phyloP scores from a whole-genome alignment of 2,797 vertebrate genomes.

The Rhodeus uyekii region DNA sequence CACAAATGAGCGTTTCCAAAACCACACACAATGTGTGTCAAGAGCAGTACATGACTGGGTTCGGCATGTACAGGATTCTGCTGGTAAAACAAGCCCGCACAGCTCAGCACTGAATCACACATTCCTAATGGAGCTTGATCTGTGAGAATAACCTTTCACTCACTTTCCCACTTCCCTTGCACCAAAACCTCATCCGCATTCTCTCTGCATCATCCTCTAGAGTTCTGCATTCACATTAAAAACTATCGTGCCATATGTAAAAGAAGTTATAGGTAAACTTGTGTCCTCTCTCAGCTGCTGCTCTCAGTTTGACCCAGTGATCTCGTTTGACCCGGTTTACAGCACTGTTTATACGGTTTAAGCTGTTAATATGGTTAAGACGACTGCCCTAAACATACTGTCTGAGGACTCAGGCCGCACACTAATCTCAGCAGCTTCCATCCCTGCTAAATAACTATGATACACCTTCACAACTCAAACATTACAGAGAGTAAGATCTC shows the following conservation, averaged over 20 bases:
- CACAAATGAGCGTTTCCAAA: slow-evolving; percentile 5
- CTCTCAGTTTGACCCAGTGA: slow-evolving; percentile 12
- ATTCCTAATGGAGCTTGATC: slow-evolving; percentile 21
- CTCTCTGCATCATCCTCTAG: not conserved
- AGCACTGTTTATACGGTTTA: slow-evolving; percentile 25
- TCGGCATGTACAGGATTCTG: slow-evolving; percentile 21
- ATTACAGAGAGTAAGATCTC: not conserved
- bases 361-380: not conserved
- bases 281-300: not conserved
- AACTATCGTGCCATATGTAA: not conserved
- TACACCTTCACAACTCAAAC: not conserved
- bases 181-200: not conserved
- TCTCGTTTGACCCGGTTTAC: too few relatives aligned
- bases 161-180: not conserved
- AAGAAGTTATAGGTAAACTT: not conserved
- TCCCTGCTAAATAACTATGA: not conserved
- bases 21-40: not conserved
- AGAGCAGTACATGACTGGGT: slow-evolving; percentile 9
- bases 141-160: slow-evolving; percentile 19
- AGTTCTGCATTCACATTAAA: not conserved
- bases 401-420: not conserved
- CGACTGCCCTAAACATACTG: not conserved
- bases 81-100: slow-evolving; percentile 36
- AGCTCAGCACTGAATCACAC: slow-evolving; percentile 39
- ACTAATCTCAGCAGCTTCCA: slow-evolving; percentile 2